Base-by-base conservation (phyloP, 1,140 invertebrate species). In the Marisa cornuarietis region DNA sequence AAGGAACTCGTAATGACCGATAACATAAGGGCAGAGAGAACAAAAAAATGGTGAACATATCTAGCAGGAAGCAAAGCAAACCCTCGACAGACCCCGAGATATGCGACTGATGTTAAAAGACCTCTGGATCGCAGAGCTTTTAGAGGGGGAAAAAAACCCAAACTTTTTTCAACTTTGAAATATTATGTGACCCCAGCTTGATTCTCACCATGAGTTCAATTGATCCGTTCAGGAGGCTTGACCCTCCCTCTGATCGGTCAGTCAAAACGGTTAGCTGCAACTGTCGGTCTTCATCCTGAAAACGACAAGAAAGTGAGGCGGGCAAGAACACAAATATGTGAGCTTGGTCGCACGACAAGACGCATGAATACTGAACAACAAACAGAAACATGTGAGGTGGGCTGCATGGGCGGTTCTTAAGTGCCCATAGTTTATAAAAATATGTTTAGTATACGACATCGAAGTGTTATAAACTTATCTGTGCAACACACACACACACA, bases 221-320 rank as follows among this genome's bases (percentile, higher is more conserved):
- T n/a, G 89, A 76, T 68, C 93, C 93, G 86, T 93, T 94, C 0
- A 90, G 84, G n/a, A 97, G 90, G 84, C 96, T 96, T 7, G 93
- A 92, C 1, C 96, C 97, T 31, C 97, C 98, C 91, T 99, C 95
- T 0, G 95, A 93, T 78, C 98, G 92, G 89, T 99, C 98, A 13
- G 94, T 96, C 0, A 99, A 87, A 0, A 97, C 91, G 0, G 93
- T 89, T n/a, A 97, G 83, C 83, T 88, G 92, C 7, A 86, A 74
- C 76, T 88, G 83, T 72, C 79, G 79, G 0, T 61, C 54, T 52
- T 80, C 69, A 84, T 92, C 90, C 85, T 89, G 49, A 61, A 81
- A 26, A 81, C 54, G 22, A 62, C 81, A 13, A 54, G 52, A n/a
- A 42, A 42, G 31, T 4, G 2, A 42, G 31, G 31, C 6, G 31